Evolutionary conservation across 2,888 invertebrate species (phyloP).

Genomic region (Cheilosia impressa): DNA sequence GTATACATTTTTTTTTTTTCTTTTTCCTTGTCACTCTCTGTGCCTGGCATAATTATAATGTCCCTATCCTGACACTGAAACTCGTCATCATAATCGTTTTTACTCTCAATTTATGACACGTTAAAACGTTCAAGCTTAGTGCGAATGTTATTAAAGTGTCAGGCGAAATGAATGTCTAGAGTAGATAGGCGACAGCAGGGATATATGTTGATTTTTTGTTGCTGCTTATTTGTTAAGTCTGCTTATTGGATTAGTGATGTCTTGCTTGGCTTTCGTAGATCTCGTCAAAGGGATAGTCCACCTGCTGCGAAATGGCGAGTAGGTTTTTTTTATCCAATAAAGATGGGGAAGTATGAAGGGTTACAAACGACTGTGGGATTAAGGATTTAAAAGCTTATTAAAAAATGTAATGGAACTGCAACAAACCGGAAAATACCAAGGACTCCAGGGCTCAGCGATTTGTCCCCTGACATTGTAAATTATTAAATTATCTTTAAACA

Average conservation of each 20-base stretch:
- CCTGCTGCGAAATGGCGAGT: no score
- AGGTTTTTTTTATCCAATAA: no score
- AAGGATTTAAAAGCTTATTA: no score
- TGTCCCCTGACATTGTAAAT: no score
- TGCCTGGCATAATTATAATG: constrained; percentile 61
- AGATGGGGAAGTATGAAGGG: no score
- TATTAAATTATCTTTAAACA: no score
- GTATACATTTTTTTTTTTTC: not conserved
- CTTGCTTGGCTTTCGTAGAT: no score
- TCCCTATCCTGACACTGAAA: constrained; percentile 52
- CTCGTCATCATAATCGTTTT: constrained; percentile 64
- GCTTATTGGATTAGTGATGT: constrained; percentile 17
- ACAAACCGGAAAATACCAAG: no score
- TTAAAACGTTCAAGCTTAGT: constrained; percentile 56
- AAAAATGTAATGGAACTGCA: no score
- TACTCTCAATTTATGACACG: constrained; percentile 56
- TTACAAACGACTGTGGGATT: no score
- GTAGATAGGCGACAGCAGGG: constrained; percentile 6
- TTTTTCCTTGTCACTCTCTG: constrained; percentile 50
- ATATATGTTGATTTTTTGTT: not conserved
- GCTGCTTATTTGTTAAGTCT: not conserved
- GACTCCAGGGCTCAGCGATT: no score
- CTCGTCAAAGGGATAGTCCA: no score
- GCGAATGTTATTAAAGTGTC: constrained; percentile 64
- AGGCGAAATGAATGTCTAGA: constrained; percentile 47